Evolutionary conservation across 2,113 vertebrate species (phyloP), one percentile per base, ranked within the genome.

Genomic region (Craseonycteris thonglongyai): DNA sequence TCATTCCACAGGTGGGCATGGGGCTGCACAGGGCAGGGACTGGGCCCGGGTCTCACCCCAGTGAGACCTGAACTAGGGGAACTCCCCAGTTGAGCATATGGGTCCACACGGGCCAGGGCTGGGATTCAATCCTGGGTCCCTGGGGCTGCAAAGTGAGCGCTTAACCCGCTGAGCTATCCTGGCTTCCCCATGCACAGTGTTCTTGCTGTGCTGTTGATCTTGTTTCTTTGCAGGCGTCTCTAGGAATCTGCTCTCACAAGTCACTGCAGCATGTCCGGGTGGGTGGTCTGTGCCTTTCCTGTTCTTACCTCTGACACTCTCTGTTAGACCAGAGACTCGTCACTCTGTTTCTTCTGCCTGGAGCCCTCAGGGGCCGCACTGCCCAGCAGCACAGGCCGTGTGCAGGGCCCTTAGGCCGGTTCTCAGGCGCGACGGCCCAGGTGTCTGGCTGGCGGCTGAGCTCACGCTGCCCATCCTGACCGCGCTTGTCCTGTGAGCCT

Each of bases 401-500:
- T 15, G 42, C 24, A 14, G 15, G 69, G 33, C 33, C 56, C 16
- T 18, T 26, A 24, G 3, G 7, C 38, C 58, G 3, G 9, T 38
- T 28, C 9, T 16, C 22, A 11, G 22, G 22, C 2, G 42, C 45
- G 40, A 24, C n/a, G 6, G 47, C n/a, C 75, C 49, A 16, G 22
- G 49, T n/a, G 35, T n/a, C 38, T 22, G 4, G 7, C n/a, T 1
- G 51, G 66, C 5, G 6, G 26, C n/a, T 2, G 4, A 65, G 26
- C 24, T 51, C 7, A 40, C 26, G 38, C 40, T 15, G 12, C 40
- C 33, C 13, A 0, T 69, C 4, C 9, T 47, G 42, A 38, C 66
- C 6, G 7, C 33, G 24, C 15, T 24, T 72, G 22, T n/a, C 2
- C 30, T 0, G 1, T 56, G 16, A 45, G 33, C 22, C 5, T 35